phyloP scores from a whole-genome alignment of 2,888 invertebrate species.

The Mamestra brassicae region DNA sequence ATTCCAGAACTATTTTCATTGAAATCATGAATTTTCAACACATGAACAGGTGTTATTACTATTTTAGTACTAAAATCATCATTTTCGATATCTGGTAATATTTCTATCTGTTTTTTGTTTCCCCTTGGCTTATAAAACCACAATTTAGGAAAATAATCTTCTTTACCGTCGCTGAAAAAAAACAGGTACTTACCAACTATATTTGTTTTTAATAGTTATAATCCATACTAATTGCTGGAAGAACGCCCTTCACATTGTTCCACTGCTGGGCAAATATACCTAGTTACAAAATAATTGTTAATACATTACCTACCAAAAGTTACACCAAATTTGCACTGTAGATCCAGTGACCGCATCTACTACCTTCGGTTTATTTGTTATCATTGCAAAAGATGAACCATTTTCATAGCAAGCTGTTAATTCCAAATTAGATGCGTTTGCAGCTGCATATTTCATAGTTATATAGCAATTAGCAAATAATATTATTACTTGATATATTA shows the following conservation, averaged over 20 bases:
- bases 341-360: slow-evolving; percentile 53
- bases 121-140: slow-evolving; percentile 68
- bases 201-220: background rate
- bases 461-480: slow-evolving; percentile 1
- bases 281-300: background rate
- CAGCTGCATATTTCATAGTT: slow-evolving; percentile 2
- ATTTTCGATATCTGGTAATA: slow-evolving; percentile 30
- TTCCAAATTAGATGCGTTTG: slow-evolving; percentile 30
- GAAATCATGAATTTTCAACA: slow-evolving; percentile 64
- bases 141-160: slow-evolving; percentile 59
- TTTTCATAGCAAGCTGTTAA: slow-evolving; percentile 52
- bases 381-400: slow-evolving; percentile 16
- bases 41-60: slow-evolving; percentile 57
- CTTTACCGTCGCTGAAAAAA: slow-evolving; percentile 50
- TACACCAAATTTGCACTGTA: slow-evolving; percentile 59
- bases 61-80: slow-evolving; percentile 38
- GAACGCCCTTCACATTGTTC: background rate
- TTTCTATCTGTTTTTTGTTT: slow-evolving; percentile 28
- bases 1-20: slow-evolving; percentile 67
- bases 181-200: background rate
- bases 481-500: slow-evolving; percentile 21
- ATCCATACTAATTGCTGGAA: background rate
- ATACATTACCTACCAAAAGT: slow-evolving; percentile 60
- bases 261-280: too few species aligned
- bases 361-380: slow-evolving; percentile 39